Evolutionary conservation across 2,797 vertebrate species (phyloP).

Genomic region (Megalops cyprinoides): DNA sequence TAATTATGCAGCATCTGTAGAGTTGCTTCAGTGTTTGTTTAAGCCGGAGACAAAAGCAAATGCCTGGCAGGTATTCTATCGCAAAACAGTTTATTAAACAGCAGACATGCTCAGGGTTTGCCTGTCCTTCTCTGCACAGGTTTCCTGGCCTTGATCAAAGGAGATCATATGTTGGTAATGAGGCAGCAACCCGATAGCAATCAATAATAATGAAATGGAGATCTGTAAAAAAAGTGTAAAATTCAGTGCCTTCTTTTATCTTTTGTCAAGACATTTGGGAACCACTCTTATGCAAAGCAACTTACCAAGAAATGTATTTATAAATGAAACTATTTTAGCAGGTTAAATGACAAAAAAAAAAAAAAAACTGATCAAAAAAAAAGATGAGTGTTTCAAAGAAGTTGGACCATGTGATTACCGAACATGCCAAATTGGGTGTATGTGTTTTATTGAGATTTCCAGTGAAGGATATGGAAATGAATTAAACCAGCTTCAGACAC

Average conservation of each 20-base stretch:
- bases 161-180: constrained; percentile 5
- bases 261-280: not conserved
- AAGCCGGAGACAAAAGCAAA: constrained; percentile 7
- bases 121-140: not conserved
- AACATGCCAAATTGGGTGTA: too few relatives aligned
- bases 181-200: not conserved
- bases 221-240: too few relatives aligned
- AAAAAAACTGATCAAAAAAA: too few relatives aligned
- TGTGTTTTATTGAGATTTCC: too few relatives aligned
- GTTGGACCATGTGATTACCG: too few relatives aligned
- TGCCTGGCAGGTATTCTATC: not conserved
- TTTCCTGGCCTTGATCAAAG: not conserved
- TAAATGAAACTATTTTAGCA: not conserved
- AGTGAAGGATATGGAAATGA: not conserved
- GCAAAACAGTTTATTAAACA: not conserved
- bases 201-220: not conserved
- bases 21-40: not conserved
- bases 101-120: not conserved
- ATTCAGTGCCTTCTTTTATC: too few relatives aligned
- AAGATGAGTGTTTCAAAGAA: too few relatives aligned
- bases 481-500: not conserved
- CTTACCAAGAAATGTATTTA: not conserved
- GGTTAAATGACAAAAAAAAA: not conserved
- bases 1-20: constrained; percentile 19
- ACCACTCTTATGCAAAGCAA: not conserved